Evolutionary conservation across 2,113 vertebrate genomes (phyloP).

Genomic region (Glaucidium brasilianum): DNA sequence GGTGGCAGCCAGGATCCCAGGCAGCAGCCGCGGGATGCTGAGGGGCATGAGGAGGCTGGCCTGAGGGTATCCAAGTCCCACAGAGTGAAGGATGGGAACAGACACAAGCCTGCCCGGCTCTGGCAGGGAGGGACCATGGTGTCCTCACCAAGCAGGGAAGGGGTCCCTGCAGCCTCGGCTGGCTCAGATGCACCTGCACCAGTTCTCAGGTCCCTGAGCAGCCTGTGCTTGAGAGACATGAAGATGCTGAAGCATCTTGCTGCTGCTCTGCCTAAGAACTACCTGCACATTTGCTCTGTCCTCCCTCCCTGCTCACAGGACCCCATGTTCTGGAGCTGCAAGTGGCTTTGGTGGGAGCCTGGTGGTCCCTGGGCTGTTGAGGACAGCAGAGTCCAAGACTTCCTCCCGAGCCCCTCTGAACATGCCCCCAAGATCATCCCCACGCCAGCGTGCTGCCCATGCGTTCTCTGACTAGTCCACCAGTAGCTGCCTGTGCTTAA

Average conservation of each 20-base stretch:
- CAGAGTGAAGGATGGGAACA: neutral
- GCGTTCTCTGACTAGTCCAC: neutral
- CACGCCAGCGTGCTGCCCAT: rapidly evolving
- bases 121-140: rapidly evolving
- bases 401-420: neutral
- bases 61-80: rapidly evolving
- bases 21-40: neutral
- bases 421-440: rapidly evolving
- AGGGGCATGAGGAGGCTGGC: neutral
- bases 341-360: neutral
- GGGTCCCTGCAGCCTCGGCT: neutral
- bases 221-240: rapidly evolving
- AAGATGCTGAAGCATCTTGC: neutral
- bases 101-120: neutral
- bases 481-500: neutral
- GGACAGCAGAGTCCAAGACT: neutral
- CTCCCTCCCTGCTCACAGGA: neutral
- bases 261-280: neutral
- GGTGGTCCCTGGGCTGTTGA: neutral
- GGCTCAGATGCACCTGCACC: neutral
- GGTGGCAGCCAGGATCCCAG: neutral
- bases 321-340: neutral
- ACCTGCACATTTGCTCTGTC: neutral
- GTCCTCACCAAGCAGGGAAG: neutral
- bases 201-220: neutral